phyloP scores from a whole-genome alignment of 2,113 vertebrate genomes.

The Anhinga anhinga region DNA sequence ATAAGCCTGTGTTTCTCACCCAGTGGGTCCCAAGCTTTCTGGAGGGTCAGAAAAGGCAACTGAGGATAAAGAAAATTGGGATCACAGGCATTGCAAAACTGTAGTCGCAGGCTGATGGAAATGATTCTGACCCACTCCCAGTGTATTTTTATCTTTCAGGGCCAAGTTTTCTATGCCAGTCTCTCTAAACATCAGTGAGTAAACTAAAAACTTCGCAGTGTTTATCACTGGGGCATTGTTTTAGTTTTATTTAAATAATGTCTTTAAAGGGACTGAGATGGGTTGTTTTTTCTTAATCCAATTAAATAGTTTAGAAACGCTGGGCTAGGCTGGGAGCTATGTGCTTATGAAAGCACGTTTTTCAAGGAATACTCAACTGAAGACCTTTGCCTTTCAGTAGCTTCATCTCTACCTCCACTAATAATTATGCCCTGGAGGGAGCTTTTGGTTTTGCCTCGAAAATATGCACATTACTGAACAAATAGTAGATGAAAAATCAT shows the following conservation, averaged over 20 bases:
- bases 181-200: neutral
- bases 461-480: neutral
- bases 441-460: conserved; percentile 29
- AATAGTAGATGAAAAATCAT: neutral
- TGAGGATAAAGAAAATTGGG: conserved; percentile 39
- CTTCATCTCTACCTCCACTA: neutral
- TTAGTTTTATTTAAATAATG: neutral
- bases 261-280: neutral
- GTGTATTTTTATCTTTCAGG: neutral
- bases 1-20: neutral
- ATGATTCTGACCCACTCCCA: neutral
- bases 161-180: neutral
- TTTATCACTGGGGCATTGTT: neutral
- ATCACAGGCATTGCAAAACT: conserved; percentile 33
- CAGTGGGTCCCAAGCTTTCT: neutral
- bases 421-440: neutral
- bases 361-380: neutral
- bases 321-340: neutral
- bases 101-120: neutral
- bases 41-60: conserved; percentile 14
- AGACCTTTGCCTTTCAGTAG: neutral
- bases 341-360: conserved; percentile 26
- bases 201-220: neutral
- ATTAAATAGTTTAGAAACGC: neutral
- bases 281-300: neutral